Base-by-base conservation (phyloP, 2,888 invertebrate genomes). In the Caenorhabditis panamensis region DNA sequence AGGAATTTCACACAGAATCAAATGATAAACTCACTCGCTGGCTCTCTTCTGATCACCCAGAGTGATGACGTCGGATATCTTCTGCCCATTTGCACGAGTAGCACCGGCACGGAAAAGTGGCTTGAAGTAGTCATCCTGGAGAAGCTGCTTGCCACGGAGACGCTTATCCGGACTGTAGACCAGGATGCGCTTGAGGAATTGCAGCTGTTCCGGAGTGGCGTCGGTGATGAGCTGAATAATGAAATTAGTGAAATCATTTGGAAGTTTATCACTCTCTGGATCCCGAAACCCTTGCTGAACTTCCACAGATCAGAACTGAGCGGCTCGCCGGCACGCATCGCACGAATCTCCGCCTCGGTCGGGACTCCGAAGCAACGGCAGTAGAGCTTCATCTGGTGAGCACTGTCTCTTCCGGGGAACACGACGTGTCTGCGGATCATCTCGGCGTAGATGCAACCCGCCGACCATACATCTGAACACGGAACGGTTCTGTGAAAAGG, bases 381-480 rank as follows among this genome's bases (percentile, higher is more conserved):
- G 24, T 68, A 73, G 13, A 82, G 47, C 26, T 82, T 82, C 49
- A 82, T n/a, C 54, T 77, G 77, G 53, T 82, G 77, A 51, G 77
- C 58, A 51, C 82, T 61, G 53, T 85, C 85, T 61, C 84, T 58
- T 18, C 87, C 88, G 1, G 85, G 84, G 36, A 88, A 85, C 11
- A 88, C 77, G 4, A 88, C 85, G 20, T 69, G 61, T 11, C 64
- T 20, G 13, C 73, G 61, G 13, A 88, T 77, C 87, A 88, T 87
- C 59, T 88, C 88, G 3, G 84, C 87, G 6, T 86, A 31, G 4
- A 86, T 83, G 62, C 87, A 87, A 11, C 87, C 88, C 2, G 82
- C 87, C 18, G 84, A 82, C 88, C 88, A 88, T 4, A 84, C 66
- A 66, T 88, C 87, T 53, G 75, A 58, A 66, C n/a, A n/a, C n/a